These are phyloP conservation scores for Podargus strigoides DNA, from an alignment of 2,797 vertebrate genomes.

Conservation along the genomic window DNA sequence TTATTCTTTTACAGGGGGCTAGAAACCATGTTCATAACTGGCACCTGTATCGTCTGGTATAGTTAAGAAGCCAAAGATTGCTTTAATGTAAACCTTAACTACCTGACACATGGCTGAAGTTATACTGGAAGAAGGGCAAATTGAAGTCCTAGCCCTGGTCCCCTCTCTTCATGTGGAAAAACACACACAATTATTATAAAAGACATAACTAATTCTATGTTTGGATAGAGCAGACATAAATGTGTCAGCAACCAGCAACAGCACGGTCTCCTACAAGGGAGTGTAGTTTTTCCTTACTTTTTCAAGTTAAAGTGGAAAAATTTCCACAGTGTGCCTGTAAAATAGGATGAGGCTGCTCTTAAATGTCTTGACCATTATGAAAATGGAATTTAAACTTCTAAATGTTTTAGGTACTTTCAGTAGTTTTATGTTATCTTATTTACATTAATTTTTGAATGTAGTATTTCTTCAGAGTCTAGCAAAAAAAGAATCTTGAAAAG, in stretches of 20 bases:
- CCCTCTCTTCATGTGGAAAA: not conserved
- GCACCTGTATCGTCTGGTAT: not conserved
- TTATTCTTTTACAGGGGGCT: not conserved
- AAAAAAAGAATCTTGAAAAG: not conserved
- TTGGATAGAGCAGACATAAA: slow-evolving; percentile 31
- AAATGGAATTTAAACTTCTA: not conserved
- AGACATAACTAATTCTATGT: slow-evolving; percentile 2
- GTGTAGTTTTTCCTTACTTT: slow-evolving; percentile 6
- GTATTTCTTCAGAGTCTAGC: not conserved
- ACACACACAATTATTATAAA: not conserved
- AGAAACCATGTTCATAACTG: not conserved
- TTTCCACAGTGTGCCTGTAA: not conserved
- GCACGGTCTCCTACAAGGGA: not conserved
- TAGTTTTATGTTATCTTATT: not conserved
- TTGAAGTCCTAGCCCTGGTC: not conserved
- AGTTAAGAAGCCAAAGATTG: not conserved
- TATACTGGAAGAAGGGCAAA: not conserved
- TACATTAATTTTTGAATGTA: not conserved
- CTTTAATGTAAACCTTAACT: not conserved
- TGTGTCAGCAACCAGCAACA: slow-evolving; percentile 5
- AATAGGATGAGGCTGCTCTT: not conserved
- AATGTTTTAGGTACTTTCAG: not conserved
- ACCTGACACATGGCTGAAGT: not conserved
- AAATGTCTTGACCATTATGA: not conserved
- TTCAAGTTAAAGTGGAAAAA: slow-evolving; percentile 2